Evolutionary conservation across 1,140 invertebrate species (phyloP), one percentile per base, ranked within the genome.

Genomic region (Aphelinus certus): DNA sequence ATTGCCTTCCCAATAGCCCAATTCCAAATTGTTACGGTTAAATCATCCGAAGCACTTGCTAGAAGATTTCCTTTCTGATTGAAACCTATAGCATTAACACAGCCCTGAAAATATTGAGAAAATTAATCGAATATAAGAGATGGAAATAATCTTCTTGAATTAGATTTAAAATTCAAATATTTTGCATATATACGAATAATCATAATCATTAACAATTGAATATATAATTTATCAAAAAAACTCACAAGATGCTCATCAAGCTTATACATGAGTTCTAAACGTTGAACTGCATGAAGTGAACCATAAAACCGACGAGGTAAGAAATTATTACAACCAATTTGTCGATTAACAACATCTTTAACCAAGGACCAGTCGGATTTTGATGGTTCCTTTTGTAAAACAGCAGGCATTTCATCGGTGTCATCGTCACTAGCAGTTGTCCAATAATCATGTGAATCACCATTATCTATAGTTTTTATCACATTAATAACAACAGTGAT

Each of bases 1-100:
- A 91, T 79, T 3, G 89, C 87, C 78, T 91, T 92, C 73, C 92
- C 93, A 4, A 88, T 83, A 9, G 94, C 91, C 96, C 96, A 98
- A 83, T 98, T 93, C 97, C 97, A 98, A 43, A 98, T 86, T 48
- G 95, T 90, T 48, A 97, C 91, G 60, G 91, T 90, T 7, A 93
- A 90, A 88, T 98, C 97, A 89, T 98, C 96, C 1, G 96, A 98
- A 3, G 95, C 96, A 84, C 95, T 96, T 0, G 92, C 95, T 65
- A 98, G 84, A 61, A 94, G 87, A 61, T 92, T 91, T 55, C 95
- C 95, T 83, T 91, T 88, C 65, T 91, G 90, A 88, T 97, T 97
- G 85, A 98, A 98, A 88, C 95, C 93, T 56, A 98, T 89, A 61
- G 94, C 92, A 89, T 98, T 98, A 7, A 98, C 96, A 90, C 97